Conservation (phyloP, 1,140 invertebrate genomes). For the Drosophila kohkoa region DNA sequence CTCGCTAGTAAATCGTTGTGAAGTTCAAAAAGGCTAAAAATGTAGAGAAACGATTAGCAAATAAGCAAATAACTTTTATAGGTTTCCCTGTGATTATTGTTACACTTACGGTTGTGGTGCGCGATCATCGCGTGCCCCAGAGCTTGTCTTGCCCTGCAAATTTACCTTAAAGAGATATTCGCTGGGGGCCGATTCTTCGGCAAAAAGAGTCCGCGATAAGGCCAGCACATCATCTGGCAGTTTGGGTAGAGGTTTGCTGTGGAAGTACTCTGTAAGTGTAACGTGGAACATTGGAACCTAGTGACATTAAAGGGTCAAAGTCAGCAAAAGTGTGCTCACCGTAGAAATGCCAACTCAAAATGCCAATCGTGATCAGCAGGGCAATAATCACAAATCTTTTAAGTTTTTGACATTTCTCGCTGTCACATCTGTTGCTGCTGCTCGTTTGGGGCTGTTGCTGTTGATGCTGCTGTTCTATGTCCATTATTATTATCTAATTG, state of each 20-base stretch:
- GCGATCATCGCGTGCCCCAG: slow-evolving; percentile 88
- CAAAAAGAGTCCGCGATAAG: slow-evolving; percentile 64
- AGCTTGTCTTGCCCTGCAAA: slow-evolving; percentile 89
- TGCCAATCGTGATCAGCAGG: slow-evolving; percentile 64
- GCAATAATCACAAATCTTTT: slow-evolving; percentile 75
- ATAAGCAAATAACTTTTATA: background rate
- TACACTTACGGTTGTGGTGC: slow-evolving; percentile 88
- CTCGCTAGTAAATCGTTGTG: slow-evolving; percentile 73
- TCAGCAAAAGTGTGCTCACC: slow-evolving; percentile 39
- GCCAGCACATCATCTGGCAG: slow-evolving; percentile 65
- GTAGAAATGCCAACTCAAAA: slow-evolving; percentile 80
- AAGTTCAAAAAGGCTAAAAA: slow-evolving; percentile 68
- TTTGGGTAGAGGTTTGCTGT: slow-evolving; percentile 57
- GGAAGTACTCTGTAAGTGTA: slow-evolving; percentile 64
- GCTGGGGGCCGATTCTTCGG: slow-evolving; percentile 61
- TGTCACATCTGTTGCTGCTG: slow-evolving; percentile 50
- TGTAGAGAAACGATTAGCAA: background rate
- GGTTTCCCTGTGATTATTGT: background rate
- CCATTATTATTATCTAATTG: slow-evolving; percentile 67
- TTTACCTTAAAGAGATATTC: slow-evolving; percentile 71
- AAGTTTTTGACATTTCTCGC: slow-evolving; percentile 73
- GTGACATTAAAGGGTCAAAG: background rate
- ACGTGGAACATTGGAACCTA: background rate
- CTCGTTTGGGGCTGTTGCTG: slow-evolving; percentile 45
- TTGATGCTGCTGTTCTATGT: slow-evolving; percentile 38